phyloP scores from a whole-genome alignment of 2,888 invertebrate species.

The Sesia bembeciformis region DNA sequence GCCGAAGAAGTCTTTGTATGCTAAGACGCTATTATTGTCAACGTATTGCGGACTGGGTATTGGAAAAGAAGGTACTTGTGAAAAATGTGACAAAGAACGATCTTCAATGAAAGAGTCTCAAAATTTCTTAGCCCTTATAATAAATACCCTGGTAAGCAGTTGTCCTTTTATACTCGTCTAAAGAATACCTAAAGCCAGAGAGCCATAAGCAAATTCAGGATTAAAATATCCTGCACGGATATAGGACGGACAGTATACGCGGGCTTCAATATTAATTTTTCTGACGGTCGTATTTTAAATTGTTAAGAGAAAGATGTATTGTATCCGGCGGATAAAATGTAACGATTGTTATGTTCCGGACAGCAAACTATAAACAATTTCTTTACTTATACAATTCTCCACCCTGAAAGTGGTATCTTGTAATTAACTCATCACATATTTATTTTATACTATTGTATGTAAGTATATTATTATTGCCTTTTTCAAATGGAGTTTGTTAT shows the following conservation, averaged over 20 bases:
- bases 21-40: not conserved
- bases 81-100: constrained; percentile 21
- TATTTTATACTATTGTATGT: too few relatives aligned
- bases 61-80: not conserved
- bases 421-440: too few relatives aligned
- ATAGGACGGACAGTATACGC: not conserved
- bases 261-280: too few relatives aligned
- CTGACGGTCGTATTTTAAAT: too few relatives aligned
- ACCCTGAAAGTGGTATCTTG: too few relatives aligned
- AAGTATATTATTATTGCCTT: too few relatives aligned
- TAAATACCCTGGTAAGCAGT: constrained; percentile 20
- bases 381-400: too few relatives aligned
- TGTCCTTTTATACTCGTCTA: constrained; percentile 19
- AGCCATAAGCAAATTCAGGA: constrained; percentile 12
- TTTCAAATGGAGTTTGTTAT: too few relatives aligned
- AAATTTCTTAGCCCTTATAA: constrained; percentile 13
- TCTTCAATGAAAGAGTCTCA: constrained; percentile 23
- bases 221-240: constrained; percentile 17
- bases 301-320: too few relatives aligned
- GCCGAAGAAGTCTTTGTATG: not conserved
- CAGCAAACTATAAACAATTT: too few relatives aligned
- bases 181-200: constrained; percentile 16
- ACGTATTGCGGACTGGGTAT: not conserved
- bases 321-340: too few relatives aligned
- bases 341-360: too few relatives aligned